Evolutionary conservation across 2,888 invertebrate species (phyloP).

Genomic region (Stenotaenia linearis): DNA sequence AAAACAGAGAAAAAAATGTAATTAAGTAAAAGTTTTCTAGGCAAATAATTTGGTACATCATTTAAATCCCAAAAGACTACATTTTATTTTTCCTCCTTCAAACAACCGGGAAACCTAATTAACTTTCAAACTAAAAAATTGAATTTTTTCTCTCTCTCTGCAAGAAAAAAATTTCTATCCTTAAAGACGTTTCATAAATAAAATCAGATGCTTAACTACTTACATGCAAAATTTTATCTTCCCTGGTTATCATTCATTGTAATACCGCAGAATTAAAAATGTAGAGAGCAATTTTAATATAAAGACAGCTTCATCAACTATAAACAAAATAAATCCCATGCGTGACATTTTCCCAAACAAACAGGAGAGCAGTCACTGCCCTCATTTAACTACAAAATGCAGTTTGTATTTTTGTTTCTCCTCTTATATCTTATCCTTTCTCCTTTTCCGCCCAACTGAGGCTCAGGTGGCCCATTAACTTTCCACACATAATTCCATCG

Average conservation of each 20-base stretch:
- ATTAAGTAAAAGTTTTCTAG: slow-evolving; percentile 13
- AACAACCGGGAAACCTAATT: slow-evolving; percentile 26
- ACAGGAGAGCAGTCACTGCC: not conserved
- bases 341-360: not conserved
- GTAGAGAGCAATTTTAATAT: not conserved
- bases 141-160: not conserved
- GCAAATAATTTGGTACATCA: slow-evolving; percentile 23
- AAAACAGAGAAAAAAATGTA: slow-evolving; percentile 5
- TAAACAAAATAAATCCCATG: slow-evolving; percentile 12
- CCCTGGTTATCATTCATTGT: not conserved
- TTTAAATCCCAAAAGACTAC: slow-evolving; percentile 12
- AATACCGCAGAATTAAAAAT: not conserved
- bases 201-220: not conserved
- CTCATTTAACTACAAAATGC: not conserved
- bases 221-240: too few species aligned
- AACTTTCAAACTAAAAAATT: not conserved
- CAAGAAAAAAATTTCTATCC: not conserved
- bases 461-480: slow-evolving; percentile 10
- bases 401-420: not conserved
- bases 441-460: not conserved
- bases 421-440: not conserved
- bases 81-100: not conserved
- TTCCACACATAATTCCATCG: slow-evolving; percentile 23
- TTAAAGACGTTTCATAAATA: not conserved
- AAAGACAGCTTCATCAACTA: not conserved